Percentiles rank a stretch among this genome's conserved stretches.
phyloP scores from a whole-genome alignment of 2,797 vertebrate species.

The Euphonia xanthogaster region DNA sequence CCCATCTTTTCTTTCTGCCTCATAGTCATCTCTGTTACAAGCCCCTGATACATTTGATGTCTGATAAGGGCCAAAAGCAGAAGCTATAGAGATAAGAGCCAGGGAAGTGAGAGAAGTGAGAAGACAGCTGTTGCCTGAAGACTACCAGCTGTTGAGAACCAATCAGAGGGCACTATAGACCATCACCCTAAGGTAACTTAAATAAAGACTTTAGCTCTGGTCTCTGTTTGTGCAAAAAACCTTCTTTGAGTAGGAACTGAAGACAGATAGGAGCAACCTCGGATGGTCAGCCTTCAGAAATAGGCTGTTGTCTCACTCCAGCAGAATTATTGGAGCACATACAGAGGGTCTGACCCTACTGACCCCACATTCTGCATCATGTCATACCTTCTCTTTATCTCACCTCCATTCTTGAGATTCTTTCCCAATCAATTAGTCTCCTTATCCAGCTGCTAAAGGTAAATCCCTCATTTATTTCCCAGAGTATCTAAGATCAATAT shows the following conservation, averaged over 20 bases:
- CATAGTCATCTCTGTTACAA: background rate
- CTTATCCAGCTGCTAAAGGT: background rate
- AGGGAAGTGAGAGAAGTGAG: background rate
- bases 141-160: conserved; percentile 42
- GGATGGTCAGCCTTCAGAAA: background rate
- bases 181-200: conserved; percentile 12
- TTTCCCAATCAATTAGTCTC: background rate
- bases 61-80: conserved; percentile 55
- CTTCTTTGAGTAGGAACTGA: background rate
- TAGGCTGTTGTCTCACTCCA: background rate
- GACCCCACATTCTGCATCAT: background rate
- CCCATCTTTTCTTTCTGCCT: background rate
- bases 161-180: background rate
- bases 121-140: conserved; percentile 44
- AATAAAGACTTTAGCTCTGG: background rate
- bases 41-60: background rate
- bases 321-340: background rate
- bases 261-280: background rate
- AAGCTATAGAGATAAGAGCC: conserved; percentile 50
- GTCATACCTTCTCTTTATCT: conserved; percentile 39
- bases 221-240: background rate
- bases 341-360: background rate
- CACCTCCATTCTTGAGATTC: conserved; percentile 51
- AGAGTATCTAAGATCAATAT: background rate
- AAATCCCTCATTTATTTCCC: background rate